Base-by-base conservation (phyloP, 2,113 vertebrate species). In the Sminthopsis crassicaudata region DNA sequence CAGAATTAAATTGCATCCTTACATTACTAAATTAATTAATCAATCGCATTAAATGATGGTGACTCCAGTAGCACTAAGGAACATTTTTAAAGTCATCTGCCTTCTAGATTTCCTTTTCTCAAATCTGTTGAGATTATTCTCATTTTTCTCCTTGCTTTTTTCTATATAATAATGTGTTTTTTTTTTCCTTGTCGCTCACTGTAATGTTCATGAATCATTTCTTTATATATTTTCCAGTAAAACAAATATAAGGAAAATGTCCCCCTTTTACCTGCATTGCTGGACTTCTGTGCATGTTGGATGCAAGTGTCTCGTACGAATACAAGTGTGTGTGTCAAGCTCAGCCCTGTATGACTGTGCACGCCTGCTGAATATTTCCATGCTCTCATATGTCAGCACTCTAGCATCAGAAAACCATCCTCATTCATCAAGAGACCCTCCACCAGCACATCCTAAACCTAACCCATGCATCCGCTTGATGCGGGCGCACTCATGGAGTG, bases 151-250 rank as follows among this genome's bases (percentile, higher is more conserved):
- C 93, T 94, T 94, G 42, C 88, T 90, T 96, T 76, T 95, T 97
- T 96, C 96, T 96, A 16, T 91, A n/a, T 97, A 48, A 46, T 23
- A 0, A 93, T 92, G 54, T 14, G n/a, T 46, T 90, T 95, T 96
- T 96, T 67, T 84, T 92, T 51, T 93, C 89, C 57, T 92, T 96
- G 90, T 98, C 94, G 94, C 95, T 97, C 93, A 91, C 93, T 91
- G 16, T 96, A 27, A 94, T 95, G 95, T 96, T 96, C 91, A 96
- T 92, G 53, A 95, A 96, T 84, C 57, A 91, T 96, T 97, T 97
- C 91, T 96, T 96, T 95, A 92, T 97, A 92, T 95, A 94, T 96
- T 95, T 97, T 95, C 95, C 94, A 96, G 97, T 97, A 96, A 97
- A 97, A 90, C 96, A 97, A 57, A 95, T 93, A 46, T 97, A 93